These are phyloP conservation scores for Nowickia ferox DNA, from an alignment of 2,888 invertebrate species.

Conservation along the genomic window DNA sequence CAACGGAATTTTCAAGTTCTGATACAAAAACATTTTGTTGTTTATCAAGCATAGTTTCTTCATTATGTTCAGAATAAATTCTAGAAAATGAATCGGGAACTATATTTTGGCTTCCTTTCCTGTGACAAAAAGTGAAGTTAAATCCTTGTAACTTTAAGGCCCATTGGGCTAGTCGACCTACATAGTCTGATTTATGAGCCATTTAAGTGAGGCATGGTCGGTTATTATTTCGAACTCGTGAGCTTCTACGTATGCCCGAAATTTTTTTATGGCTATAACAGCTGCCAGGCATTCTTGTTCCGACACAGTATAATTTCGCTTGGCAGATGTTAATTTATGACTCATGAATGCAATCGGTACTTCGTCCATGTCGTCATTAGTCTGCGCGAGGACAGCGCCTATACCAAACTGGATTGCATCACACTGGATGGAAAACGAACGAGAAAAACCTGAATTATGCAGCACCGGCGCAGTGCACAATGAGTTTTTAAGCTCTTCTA, in stretches of 20 bases:
- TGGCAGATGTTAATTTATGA: background rate
- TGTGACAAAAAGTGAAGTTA: background rate
- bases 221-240: background rate
- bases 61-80: slow-evolving; percentile 1
- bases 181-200: too few species aligned
- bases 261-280: background rate
- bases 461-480: background rate
- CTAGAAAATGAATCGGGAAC: background rate
- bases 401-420: slow-evolving; percentile 1
- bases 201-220: background rate
- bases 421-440: background rate
- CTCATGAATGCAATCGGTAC: slow-evolving; percentile 10
- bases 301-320: slow-evolving; percentile 25
- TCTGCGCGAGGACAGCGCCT: background rate
- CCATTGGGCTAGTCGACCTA: too few species aligned
- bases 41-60: background rate
- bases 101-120: background rate
- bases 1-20: slow-evolving; percentile 25
- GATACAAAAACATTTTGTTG: background rate
- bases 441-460: background rate
- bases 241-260: background rate
- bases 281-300: background rate
- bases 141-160: background rate
- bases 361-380: background rate
- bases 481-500: background rate